These are phyloP conservation scores for Drusus annulatus DNA, from an alignment of 1,140 invertebrate genomes.

Conservation along the genomic window DNA sequence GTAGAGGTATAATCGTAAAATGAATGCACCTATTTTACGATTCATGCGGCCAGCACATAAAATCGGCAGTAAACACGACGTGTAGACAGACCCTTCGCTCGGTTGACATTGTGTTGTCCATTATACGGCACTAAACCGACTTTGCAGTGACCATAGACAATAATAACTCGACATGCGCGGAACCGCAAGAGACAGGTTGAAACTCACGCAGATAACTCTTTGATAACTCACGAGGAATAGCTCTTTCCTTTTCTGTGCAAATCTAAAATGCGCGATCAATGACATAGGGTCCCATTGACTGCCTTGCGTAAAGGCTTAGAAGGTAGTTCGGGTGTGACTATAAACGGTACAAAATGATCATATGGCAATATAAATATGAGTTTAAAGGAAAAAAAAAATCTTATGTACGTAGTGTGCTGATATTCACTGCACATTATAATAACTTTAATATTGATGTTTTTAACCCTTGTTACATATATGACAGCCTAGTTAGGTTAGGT, in stretches of 20 bases:
- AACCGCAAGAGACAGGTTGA: background rate
- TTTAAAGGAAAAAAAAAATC: too few species aligned
- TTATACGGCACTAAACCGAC: background rate
- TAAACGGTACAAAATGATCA: too few species aligned
- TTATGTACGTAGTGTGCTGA: too few species aligned
- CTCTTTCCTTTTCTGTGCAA: background rate
- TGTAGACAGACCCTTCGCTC: background rate
- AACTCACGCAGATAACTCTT: background rate
- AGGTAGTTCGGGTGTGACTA: too few species aligned
- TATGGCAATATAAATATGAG: too few species aligned
- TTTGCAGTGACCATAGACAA: background rate
- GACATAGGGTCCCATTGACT: too few species aligned
- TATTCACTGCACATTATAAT: too few species aligned
- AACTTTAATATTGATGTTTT: too few species aligned
- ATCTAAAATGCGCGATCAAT: background rate
- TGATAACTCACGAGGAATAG: background rate
- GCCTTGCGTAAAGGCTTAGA: too few species aligned
- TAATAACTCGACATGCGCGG: background rate
- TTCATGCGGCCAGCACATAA: background rate
- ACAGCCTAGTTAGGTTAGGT: too few species aligned
- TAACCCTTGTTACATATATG: too few species aligned
- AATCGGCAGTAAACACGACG: constrained; percentile 8
- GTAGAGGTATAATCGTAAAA: background rate
- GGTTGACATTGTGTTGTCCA: constrained; percentile 26
- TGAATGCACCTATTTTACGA: constrained; percentile 13